phyloP scores from a whole-genome alignment of 2,113 vertebrate genomes.

The Urocolius indicus region DNA sequence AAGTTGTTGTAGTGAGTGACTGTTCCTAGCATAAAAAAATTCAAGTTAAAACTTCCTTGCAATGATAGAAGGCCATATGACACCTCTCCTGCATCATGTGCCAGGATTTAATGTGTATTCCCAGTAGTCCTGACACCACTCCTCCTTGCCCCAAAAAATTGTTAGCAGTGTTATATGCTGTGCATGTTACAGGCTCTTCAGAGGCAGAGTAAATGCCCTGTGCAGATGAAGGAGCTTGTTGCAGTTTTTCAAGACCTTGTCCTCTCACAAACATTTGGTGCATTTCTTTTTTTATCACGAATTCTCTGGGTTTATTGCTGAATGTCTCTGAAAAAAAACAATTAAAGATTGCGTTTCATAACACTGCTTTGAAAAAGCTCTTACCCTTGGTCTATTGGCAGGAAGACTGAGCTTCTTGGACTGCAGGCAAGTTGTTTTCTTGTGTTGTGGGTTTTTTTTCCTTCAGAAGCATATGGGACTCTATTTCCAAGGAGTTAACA shows the following conservation, averaged over 20 bases:
- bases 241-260: background rate
- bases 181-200: background rate
- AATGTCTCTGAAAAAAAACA: background rate
- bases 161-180: rapidly evolving
- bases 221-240: rapidly evolving
- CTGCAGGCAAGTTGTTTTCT: background rate
- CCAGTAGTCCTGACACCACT: rapidly evolving
- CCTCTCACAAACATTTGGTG: background rate
- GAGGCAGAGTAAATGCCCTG: background rate
- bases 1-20: too few species aligned
- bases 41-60: background rate
- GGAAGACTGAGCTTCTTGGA: background rate
- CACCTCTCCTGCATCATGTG: rapidly evolving
- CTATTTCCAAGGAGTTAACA: background rate
- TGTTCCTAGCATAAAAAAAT: too few species aligned
- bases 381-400: background rate
- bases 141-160: background rate
- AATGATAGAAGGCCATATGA: background rate
- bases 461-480: background rate
- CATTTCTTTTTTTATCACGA: background rate
- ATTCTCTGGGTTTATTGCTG: background rate
- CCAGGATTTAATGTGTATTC: rapidly evolving
- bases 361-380: background rate
- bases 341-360: background rate
- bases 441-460: background rate